Base-by-base conservation (phyloP, 2,888 invertebrate species). In the Diarsia dahlii region DNA sequence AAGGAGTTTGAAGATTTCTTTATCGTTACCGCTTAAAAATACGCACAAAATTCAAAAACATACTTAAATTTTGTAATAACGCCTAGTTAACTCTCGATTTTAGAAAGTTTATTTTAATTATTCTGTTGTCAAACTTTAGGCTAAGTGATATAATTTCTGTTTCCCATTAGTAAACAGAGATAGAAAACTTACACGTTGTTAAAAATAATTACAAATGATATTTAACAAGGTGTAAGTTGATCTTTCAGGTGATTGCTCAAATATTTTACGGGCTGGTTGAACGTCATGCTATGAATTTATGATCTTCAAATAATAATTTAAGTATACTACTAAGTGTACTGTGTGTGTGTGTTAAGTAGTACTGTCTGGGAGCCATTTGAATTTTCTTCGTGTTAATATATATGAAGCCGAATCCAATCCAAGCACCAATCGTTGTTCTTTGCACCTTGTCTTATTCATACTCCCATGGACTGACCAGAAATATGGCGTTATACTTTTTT, bases 1-100 rank as follows among this genome's bases (percentile, higher is more conserved):
- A 50, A 65, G 9, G 8, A 56, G 28, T 58, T 75, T 60, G 13
- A 66, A 69, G 60, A 56, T 79, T 80, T 45, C 13, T 64, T 48
- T 46, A 67, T 28, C 13, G 28, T 6, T 46, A 58, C 18, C 15
- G 20, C 12, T 58, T 48, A 39, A 63, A 45, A 56, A 64, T 71
- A 63, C 9, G 23, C 23, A 20, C 3, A 28, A 28, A 56, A 58
- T 50, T 58, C 0, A 34, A 64, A 54, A 65, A 46, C 13, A 15
- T 23, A 56, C 34, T 56, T 56, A 8, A 20, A 71, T 5, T 39
- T 74, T 63, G 6, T 54, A 34, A 39, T 39, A 48, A 54, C 56
- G 48, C 18, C 0, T 73, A 39, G 56, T 56, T 52, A 72, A n/a
- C 15, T 8, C 10, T n/a, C n/a, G 6, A 46, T 52, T 71, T 72